A percentile compares a stretch with the other conserved stretches of the same genome.
Evolutionary conservation across 2,888 invertebrate genomes (phyloP).

Genomic region (Heliconius cydno): DNA sequence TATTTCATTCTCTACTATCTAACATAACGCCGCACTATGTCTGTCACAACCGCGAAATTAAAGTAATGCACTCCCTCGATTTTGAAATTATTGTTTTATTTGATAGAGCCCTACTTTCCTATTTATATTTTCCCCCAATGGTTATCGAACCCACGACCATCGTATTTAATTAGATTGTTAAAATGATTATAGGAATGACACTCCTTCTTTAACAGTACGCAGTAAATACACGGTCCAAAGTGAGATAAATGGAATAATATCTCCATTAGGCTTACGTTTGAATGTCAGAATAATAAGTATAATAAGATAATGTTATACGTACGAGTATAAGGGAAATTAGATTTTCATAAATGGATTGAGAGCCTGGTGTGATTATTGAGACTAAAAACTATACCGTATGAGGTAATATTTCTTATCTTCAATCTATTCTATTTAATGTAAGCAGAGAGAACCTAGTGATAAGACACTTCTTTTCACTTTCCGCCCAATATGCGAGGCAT

Average conservation of each 20-base stretch:
- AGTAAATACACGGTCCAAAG: neutral
- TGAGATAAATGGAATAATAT: slow-evolving; percentile 22
- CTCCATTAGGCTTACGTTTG: slow-evolving; percentile 21
- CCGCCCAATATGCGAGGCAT: too few relatives aligned
- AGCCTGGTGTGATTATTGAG: too few relatives aligned
- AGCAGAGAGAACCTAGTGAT: too few relatives aligned
- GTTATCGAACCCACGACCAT: neutral
- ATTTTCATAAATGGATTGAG: neutral
- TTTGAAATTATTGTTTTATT: too few relatives aligned
- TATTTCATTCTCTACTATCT: too few relatives aligned
- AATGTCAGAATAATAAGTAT: slow-evolving; percentile 13
- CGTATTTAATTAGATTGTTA: neutral
- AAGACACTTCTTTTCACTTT: too few relatives aligned
- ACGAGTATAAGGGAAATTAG: neutral
- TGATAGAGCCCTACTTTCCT: too few relatives aligned
- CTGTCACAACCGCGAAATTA: too few relatives aligned
- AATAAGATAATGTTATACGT: neutral
- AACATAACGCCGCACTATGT: too few relatives aligned
- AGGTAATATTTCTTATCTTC: too few relatives aligned
- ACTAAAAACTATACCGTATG: too few relatives aligned
- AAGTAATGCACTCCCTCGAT: neutral
- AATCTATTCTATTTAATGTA: too few relatives aligned
- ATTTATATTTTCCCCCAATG: neutral
- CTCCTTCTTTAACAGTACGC: neutral
- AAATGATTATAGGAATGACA: neutral